Evolutionary conservation across 1,140 invertebrate species (phyloP).

Genomic region (Whitmania pigra): DNA sequence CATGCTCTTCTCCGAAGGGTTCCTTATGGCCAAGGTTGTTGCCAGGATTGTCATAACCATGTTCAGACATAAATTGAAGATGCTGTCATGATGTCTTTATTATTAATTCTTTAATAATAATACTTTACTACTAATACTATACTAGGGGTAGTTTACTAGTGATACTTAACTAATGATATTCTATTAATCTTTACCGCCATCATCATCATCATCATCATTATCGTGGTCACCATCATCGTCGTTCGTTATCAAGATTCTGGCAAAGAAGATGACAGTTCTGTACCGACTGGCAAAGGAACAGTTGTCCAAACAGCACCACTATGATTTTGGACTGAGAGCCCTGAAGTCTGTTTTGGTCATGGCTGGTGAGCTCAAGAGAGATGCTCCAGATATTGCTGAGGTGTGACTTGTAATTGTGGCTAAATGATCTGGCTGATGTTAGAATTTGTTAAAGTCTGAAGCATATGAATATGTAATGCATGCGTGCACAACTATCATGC

Average conservation of each 20-base stretch:
- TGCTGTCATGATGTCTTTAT: no score
- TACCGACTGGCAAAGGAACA: slow-evolving; percentile 72
- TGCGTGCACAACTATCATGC: no score
- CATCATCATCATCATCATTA: no score
- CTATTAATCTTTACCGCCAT: no score
- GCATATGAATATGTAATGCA: no score
- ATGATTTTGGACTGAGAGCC: slow-evolving; percentile 80
- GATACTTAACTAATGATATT: no score
- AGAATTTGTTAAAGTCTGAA: no score
- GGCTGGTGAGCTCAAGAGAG: slow-evolving; percentile 70
- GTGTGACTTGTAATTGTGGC: not conserved
- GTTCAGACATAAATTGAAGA: not conserved
- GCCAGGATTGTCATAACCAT: slow-evolving; percentile 19
- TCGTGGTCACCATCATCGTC: no score
- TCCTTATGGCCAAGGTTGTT: slow-evolving; percentile 62
- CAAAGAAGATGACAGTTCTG: slow-evolving; percentile 81
- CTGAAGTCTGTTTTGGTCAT: slow-evolving; percentile 74
- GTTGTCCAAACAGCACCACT: slow-evolving; percentile 78
- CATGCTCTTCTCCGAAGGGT: slow-evolving; percentile 78
- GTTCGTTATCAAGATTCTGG: slow-evolving; percentile 49
- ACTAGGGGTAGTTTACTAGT: no score
- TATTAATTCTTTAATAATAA: no score
- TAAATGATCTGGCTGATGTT: no score
- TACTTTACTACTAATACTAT: no score
- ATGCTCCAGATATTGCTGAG: slow-evolving; percentile 38